These are phyloP conservation scores for Chionoecetes opilio DNA, from an alignment of 1,140 invertebrate genomes.

Conservation along the genomic window DNA sequence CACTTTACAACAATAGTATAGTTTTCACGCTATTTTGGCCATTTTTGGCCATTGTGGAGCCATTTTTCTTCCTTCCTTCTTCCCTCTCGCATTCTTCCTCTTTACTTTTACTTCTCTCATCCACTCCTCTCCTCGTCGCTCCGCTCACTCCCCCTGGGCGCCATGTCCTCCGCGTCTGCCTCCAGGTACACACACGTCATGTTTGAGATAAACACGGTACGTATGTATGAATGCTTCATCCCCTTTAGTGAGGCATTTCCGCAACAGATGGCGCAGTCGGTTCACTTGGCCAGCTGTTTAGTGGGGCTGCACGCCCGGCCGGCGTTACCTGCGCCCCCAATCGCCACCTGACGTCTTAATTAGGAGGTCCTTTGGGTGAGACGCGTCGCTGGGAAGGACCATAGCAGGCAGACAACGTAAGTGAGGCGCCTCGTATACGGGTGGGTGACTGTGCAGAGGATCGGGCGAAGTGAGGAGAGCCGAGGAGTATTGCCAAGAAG, in stretches of 20 bases:
- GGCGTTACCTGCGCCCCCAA: not conserved
- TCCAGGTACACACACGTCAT: not conserved
- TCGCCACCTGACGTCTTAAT: too few relatives aligned
- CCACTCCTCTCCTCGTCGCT: not conserved
- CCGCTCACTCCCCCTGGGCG: not conserved
- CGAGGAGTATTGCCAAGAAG: too few relatives aligned
- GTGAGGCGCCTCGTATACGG: too few relatives aligned
- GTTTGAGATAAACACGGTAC: not conserved
- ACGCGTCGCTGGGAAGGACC: too few relatives aligned
- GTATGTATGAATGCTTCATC: not conserved
- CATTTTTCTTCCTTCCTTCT: not conserved
- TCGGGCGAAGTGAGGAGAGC: too few relatives aligned
- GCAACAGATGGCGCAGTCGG: not conserved
- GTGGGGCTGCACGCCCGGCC: not conserved
- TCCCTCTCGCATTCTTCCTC: not conserved
- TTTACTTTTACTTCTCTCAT: not conserved
- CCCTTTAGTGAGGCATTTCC: not conserved
- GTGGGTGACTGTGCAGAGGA: too few relatives aligned
- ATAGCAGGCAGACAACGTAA: too few relatives aligned
- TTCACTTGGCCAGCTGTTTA: not conserved
- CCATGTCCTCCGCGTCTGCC: not conserved
- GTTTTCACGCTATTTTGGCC: not conserved
- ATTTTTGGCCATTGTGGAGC: not conserved
- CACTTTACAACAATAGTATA: not conserved
- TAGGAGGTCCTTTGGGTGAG: too few relatives aligned